A percentile compares a stretch with the other conserved stretches of the same genome.
Conservation (phyloP, 2,888 invertebrate species). For the Exephanes ischioxanthus region DNA sequence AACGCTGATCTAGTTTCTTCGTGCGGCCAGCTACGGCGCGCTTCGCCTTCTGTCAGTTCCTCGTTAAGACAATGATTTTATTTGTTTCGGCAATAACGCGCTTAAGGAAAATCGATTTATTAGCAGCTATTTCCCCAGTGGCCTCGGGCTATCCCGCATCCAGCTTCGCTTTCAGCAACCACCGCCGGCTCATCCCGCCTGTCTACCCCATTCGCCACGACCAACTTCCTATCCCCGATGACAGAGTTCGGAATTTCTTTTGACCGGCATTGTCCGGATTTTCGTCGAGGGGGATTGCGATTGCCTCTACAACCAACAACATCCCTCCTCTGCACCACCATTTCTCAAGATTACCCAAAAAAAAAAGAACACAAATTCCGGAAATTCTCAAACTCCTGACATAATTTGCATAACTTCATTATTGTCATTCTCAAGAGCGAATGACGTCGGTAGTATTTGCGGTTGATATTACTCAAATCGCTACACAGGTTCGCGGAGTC, state of each 20-base stretch:
- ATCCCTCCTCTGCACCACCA: background rate
- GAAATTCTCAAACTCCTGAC: constrained; percentile 13
- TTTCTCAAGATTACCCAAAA: background rate
- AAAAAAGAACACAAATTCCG: background rate
- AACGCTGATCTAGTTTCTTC: constrained; percentile 63
- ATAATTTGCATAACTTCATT: constrained; percentile 60
- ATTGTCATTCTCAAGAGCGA: constrained; percentile 48
- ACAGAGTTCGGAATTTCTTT: constrained; percentile 49
- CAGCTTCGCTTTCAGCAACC: constrained; percentile 29
- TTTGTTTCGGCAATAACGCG: constrained; percentile 66
- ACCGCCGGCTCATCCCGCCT: constrained; percentile 24
- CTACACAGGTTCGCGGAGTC: background rate
- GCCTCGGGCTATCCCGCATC: constrained; percentile 54
- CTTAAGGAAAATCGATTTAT: constrained; percentile 69
- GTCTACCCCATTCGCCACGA: constrained; percentile 34
- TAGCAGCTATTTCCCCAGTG: constrained; percentile 66
- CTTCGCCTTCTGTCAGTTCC: constrained; percentile 56
- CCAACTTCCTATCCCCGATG: constrained; percentile 15
- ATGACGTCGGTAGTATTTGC: constrained; percentile 43
- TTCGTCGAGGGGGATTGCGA: background rate
- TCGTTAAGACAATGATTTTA: constrained; percentile 68
- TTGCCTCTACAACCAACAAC: constrained; percentile 3
- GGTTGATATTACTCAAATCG: constrained; percentile 26
- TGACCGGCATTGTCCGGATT: constrained; percentile 39
- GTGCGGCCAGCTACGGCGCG: constrained; percentile 24